A percentile compares a stretch with the other conserved stretches of the same genome.
Conservation (phyloP, 1,140 invertebrate species). For the Lysiphlebus fabarum region DNA sequence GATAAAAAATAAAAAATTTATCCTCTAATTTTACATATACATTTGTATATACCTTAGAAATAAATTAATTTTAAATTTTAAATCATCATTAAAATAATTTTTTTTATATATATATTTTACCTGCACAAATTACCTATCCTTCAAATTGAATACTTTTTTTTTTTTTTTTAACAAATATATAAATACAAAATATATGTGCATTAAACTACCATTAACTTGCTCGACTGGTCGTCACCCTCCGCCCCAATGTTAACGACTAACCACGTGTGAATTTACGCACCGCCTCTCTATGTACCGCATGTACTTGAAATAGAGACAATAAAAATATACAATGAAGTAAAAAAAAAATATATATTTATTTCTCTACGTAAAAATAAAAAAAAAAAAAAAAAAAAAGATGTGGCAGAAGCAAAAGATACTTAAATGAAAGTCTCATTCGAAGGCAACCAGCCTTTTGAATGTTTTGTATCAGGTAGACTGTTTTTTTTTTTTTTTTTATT, state of each 20-base stretch:
- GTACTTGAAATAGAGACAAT: conserved; percentile 2
- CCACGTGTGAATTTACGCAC: conserved; percentile 13
- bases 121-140: too few species aligned
- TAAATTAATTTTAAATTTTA: too few species aligned
- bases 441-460: conserved; percentile 12
- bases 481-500: conserved; percentile 5
- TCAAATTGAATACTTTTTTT: too few species aligned
- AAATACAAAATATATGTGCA: too few species aligned
- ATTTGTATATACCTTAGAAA: too few species aligned
- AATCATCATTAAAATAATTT: too few species aligned
- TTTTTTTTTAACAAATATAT: too few species aligned
- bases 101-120: too few species aligned
- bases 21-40: too few species aligned
- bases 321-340: not conserved
- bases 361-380: too few species aligned
- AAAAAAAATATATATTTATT: not conserved
- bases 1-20: not conserved
- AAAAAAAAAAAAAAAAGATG: not conserved
- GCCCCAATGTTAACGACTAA: conserved; percentile 11
- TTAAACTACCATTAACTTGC: conserved; percentile 17
- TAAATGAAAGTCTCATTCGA: conserved; percentile 12
- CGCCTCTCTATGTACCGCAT: conserved; percentile 5
- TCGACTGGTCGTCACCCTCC: conserved; percentile 16
- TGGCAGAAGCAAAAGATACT: not conserved
- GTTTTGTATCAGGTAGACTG: conserved; percentile 15